Conservation (phyloP, 1,140 invertebrate genomes). For the Nasonia giraulti region DNA sequence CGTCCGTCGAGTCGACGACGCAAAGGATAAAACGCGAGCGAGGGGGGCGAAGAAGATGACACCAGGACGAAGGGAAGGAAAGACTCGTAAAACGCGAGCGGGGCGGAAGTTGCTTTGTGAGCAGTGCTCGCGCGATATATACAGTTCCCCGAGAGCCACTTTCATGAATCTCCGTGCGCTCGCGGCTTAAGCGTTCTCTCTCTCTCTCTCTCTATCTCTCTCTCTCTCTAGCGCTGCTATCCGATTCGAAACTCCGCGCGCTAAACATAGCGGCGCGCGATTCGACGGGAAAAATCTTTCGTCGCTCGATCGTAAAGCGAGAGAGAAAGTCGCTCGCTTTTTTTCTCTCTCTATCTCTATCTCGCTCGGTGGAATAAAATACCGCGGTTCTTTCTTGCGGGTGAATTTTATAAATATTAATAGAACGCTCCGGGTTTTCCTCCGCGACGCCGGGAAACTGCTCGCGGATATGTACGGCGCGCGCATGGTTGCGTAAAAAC, state of each 20-base stretch:
- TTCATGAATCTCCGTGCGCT: slow-evolving; percentile 46
- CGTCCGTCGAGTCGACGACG: slow-evolving; percentile 30
- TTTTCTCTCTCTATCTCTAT: not conserved
- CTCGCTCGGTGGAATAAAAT: no score
- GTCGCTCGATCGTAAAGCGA: slow-evolving; percentile 43
- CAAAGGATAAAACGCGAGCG: slow-evolving; percentile 43
- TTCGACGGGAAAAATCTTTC: slow-evolving; percentile 48
- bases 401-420: slow-evolving; percentile 44
- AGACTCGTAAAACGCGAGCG: slow-evolving; percentile 41
- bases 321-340: not conserved
- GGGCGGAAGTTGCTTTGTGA: slow-evolving; percentile 57
- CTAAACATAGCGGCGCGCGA: slow-evolving; percentile 47
- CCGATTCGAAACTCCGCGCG: slow-evolving; percentile 33
- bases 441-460: not conserved
- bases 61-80: slow-evolving; percentile 56
- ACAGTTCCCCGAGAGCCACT: slow-evolving; percentile 38
- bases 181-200: slow-evolving; percentile 21
- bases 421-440: not conserved
- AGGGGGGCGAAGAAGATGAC: slow-evolving; percentile 53
- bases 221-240: slow-evolving; percentile 8
- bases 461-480: not conserved
- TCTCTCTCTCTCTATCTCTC: not conserved
- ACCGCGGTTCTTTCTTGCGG: not conserved
- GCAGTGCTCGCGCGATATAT: slow-evolving; percentile 48
- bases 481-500: not conserved